Base-by-base conservation (phyloP, 2,888 invertebrate genomes). In the Serrognathus titanus region DNA sequence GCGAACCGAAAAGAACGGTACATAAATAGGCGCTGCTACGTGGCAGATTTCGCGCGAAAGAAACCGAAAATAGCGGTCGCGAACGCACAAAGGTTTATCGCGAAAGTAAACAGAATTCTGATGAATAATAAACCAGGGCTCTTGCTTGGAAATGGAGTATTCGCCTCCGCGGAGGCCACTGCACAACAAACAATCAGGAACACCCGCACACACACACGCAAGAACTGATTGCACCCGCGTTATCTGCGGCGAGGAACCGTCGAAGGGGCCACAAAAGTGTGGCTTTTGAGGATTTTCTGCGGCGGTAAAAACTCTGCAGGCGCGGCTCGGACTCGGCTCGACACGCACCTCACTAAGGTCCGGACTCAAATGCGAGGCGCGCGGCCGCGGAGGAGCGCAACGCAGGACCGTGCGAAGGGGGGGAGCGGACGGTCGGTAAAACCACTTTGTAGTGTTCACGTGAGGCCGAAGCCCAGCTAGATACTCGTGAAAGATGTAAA, bases 341-440 rank as follows among this genome's bases (percentile, higher is more conserved):
- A 58, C 53, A 50, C 58, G 51, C 60, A 43, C 48, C 45, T 48
- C 20, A 16, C 48, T 57, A 61, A 55, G 58, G 61, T 63, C 62
- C 64, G 61, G 61, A 66, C 69, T 69, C 71, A 69, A 69, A 69
- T 69, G 69, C 66, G 68, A 64, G 68, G 65, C 66, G 68, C 68
- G 69, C 69, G 69, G 66, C 63, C 67, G 65, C 67, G 65, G 24
- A 65, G 64, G 65, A 63, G 64, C 60, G 64, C 67, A 67, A 63
- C 65, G 65, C 64, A 55, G 64, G 61, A 64, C 58, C 60, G 57
- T 55, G 58, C 61, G 63, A 66, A 63, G 60, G 65, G 64, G 63
- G 59, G 61, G 61, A 59, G 52, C 58, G 61, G 63, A 48, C 63
- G 57, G 63, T 60, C 49, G 62, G 65, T 59, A 59, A 60, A 54